A percentile compares a stretch with the other conserved stretches of the same genome.
Evolutionary conservation across 1,140 invertebrate genomes (phyloP).

Genomic region (Drosophila willistoni): DNA sequence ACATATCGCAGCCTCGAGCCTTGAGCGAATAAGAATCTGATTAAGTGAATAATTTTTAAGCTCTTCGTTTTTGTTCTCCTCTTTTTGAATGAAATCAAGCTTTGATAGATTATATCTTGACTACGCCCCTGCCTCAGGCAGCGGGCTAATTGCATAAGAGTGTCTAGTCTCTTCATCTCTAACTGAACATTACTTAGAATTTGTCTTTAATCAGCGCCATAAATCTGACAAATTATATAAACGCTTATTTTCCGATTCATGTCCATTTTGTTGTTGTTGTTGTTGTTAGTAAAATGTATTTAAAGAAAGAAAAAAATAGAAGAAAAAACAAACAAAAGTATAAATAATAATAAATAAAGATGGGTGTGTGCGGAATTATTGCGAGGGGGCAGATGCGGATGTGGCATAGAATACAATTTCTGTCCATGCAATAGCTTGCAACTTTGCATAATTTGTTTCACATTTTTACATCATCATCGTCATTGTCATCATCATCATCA

Average conservation of each 20-base stretch:
- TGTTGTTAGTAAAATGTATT: no score
- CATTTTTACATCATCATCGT: slow-evolving; percentile 44
- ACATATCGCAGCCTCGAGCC: background rate
- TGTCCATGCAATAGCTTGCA: slow-evolving; percentile 57
- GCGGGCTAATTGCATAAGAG: slow-evolving; percentile 71
- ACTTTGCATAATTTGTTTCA: slow-evolving; percentile 77
- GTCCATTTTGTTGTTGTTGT: background rate
- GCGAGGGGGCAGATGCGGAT: slow-evolving; percentile 69
- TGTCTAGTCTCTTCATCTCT: background rate
- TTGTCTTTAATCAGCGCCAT: slow-evolving; percentile 67
- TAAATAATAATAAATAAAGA: slow-evolving; percentile 11
- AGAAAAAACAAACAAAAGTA: background rate
- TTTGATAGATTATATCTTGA: slow-evolving; percentile 3
- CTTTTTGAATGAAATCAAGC: background rate
- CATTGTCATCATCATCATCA: background rate
- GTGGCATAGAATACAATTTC: slow-evolving; percentile 54
- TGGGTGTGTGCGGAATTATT: slow-evolving; percentile 73
- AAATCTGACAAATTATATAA: slow-evolving; percentile 78
- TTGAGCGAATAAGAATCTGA: background rate
- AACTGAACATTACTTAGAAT: slow-evolving; percentile 55
- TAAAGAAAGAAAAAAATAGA: slow-evolving; percentile 19
- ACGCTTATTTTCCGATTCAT: slow-evolving; percentile 26
- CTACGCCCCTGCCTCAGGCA: slow-evolving; percentile 26
- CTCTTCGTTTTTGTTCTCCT: background rate
- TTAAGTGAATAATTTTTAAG: background rate